Evolutionary conservation across 2,888 invertebrate genomes (phyloP).

Genomic region (Lottia scabra): DNA sequence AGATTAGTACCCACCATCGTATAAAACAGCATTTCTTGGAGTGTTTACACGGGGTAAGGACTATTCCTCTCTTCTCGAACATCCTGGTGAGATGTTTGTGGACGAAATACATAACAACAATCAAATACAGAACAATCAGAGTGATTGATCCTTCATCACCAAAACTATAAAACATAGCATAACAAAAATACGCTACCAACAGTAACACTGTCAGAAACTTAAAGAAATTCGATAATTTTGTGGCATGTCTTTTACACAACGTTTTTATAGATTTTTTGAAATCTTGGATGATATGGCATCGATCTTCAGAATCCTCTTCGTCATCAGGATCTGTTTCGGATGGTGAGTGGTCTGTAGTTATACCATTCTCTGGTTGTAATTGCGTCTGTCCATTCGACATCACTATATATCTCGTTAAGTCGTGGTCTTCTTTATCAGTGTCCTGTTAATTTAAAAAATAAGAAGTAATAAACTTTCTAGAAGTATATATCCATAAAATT

Average conservation of each 20-base stretch:
- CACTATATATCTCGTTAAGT: too few species aligned
- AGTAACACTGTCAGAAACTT: background rate
- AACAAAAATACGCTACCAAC: constrained; percentile 5
- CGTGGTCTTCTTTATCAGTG: too few species aligned
- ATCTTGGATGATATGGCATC: background rate
- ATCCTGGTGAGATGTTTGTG: background rate
- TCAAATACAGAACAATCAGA: background rate
- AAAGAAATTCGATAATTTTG: background rate
- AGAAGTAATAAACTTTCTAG: too few species aligned
- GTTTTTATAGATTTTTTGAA: background rate
- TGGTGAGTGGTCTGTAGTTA: background rate
- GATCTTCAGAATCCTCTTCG: background rate
- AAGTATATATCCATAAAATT: too few species aligned
- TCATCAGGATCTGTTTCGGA: background rate
- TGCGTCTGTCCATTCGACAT: too few species aligned
- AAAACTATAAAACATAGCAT: constrained; percentile 8
- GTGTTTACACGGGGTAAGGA: too few species aligned
- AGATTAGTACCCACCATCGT: background rate
- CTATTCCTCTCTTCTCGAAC: background rate
- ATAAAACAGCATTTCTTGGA: background rate
- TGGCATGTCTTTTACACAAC: background rate
- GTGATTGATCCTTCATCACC: background rate
- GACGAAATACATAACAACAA: background rate
- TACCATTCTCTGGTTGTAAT: background rate
- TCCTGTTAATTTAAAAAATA: too few species aligned